These are phyloP conservation scores for Actinia tenebrosa DNA, from an alignment of 64 coral and sea anemone genomes.

Conservation along the genomic window DNA sequence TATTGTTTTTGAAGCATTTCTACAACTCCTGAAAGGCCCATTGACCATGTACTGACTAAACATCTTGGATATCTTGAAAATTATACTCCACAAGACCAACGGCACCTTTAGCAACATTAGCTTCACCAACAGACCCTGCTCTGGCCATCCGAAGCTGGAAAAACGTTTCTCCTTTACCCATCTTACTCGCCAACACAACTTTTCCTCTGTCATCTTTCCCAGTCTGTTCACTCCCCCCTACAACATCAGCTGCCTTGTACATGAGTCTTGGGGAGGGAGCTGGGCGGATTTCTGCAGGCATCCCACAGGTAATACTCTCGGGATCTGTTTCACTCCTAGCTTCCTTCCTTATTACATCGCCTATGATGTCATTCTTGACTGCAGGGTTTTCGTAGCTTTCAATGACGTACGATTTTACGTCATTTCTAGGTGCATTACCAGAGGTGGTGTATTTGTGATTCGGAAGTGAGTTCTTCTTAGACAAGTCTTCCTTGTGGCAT, in stretches of 20 bases:
- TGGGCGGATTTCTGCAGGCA: not conserved
- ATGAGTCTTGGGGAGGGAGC: not conserved
- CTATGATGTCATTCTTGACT: not conserved
- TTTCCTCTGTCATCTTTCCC: not conserved
- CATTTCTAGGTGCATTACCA: not conserved
- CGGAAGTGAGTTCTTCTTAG: conserved; percentile 26
- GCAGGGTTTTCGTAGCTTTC: conserved; percentile 7
- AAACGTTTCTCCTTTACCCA: not conserved
- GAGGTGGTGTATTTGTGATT: not conserved
- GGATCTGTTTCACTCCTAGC: not conserved
- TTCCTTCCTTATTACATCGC: not conserved
- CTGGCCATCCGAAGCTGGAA: not conserved
- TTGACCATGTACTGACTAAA: not conserved
- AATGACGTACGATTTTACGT: not conserved
- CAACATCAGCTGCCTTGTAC: not conserved
- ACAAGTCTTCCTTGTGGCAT: not conserved
- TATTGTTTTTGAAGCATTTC: no score
- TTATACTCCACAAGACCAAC: not conserved
- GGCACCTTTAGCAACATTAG: not conserved
- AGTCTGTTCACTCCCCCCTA: not conserved
- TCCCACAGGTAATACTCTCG: not conserved
- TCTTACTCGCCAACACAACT: not conserved
- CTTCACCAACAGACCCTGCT: not conserved
- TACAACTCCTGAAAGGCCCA: no score
- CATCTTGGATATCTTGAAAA: not conserved